These are phyloP conservation scores for Scaptomyza cyrtandrae DNA, from an alignment of 2,888 invertebrate species.

Conservation along the genomic window DNA sequence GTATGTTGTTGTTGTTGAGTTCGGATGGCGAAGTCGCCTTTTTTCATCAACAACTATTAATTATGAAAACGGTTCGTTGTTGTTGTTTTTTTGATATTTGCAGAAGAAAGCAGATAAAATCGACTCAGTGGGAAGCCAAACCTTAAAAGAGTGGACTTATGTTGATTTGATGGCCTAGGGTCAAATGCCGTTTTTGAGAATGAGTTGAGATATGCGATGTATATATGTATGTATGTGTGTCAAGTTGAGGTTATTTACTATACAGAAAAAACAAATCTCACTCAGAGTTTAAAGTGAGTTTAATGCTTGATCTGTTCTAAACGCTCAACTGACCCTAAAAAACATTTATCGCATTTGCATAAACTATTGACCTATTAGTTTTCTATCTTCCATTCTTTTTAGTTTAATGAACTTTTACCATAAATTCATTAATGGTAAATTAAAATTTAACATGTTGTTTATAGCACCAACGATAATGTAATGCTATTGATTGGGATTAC, in stretches of 20 bases:
- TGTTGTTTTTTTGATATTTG: slow-evolving; percentile 54
- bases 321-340: slow-evolving; percentile 4
- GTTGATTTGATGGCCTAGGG: slow-evolving; percentile 53
- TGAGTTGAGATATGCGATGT: not conserved
- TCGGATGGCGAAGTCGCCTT: slow-evolving; percentile 35
- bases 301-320: not conserved
- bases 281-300: not conserved
- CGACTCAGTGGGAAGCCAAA: slow-evolving; percentile 22
- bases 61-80: slow-evolving; percentile 54
- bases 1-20: slow-evolving; percentile 49
- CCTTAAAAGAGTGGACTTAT: slow-evolving; percentile 27
- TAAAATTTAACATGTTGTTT: not conserved
- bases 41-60: slow-evolving; percentile 60
- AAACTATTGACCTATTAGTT: slow-evolving; percentile 23
- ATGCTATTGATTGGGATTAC: not conserved
- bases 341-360: slow-evolving; percentile 22
- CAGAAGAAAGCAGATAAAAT: slow-evolving; percentile 56
- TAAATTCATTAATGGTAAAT: slow-evolving; percentile 20
- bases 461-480: not conserved
- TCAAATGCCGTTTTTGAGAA: slow-evolving; percentile 40
- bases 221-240: slow-evolving; percentile 26
- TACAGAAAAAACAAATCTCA: not conserved
- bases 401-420: slow-evolving; percentile 53
- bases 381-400: slow-evolving; percentile 30
- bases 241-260: slow-evolving; percentile 26